Base-by-base conservation (phyloP, 30 jellyfish, hydroid and myxozoan species). In the Nemopilema nomurai region DNA sequence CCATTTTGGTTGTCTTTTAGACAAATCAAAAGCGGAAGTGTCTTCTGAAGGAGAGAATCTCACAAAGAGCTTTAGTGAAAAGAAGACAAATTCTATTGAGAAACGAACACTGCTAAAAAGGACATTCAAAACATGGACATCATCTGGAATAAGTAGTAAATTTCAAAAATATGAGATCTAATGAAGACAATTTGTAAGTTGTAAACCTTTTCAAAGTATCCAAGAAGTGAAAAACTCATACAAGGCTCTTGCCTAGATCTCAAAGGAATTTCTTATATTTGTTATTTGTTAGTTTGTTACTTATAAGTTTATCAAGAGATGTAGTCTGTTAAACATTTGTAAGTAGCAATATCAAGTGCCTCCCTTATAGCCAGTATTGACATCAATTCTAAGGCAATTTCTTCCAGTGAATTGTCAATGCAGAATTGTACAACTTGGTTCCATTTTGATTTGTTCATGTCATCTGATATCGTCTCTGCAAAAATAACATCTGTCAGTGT, bases 401-500 rank as follows among this genome's bases (percentile, higher is more conserved):
- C 94, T 22, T 29, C 32, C 33, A 62, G 20, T 20, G 62, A 24
- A 29, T 52, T 26, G 8, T 28, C 72, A 0, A 77, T 13, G 79
- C 97, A 91, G 26, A 85, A 27, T 24, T 80, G 84, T 19, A 85
- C 84, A 21, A 85, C 83, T 63, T 85, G 49, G 13, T 51, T 9
- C 97, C 97, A 91, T 64, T 79, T 74, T 27, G 79, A 86, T 26
- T 33, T 74, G 19, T 83, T 24, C 96, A 91, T 80, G 29, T 74
- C 76, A 62, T 91, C 97, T 9, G 32, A 16, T 13, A n/a, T 62
- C 16, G 90, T 84, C 74, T 91, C 97, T 22, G 76, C 87, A 28
- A 81, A 76, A 53, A 91, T 18, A 18, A 64, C 67, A 21, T 64
- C 85, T 69, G 81, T 30, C 30, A 91, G 53, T 1, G 82, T 26